Conservation (phyloP, 1,140 invertebrate genomes). For the Drosophila tropicalis region DNA sequence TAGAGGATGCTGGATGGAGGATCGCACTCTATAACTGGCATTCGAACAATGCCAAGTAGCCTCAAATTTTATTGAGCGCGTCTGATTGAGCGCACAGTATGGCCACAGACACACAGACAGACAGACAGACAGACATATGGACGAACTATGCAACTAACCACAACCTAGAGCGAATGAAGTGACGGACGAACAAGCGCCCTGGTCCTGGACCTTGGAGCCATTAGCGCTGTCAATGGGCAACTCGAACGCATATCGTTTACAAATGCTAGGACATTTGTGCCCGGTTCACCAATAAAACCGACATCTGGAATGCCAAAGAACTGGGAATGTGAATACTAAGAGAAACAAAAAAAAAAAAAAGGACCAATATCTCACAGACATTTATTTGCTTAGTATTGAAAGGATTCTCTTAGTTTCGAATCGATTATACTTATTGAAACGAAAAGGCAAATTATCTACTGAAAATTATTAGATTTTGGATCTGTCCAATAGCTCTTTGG, state of each 20-base stretch:
- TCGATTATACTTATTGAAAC: too few relatives aligned
- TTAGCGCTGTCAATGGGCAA: constrained; percentile 16
- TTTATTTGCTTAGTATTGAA: neutral
- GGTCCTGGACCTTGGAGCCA: neutral
- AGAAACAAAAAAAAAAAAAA: too few relatives aligned
- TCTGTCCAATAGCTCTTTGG: too few relatives aligned
- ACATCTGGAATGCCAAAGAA: constrained; percentile 1
- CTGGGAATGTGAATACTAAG: neutral
- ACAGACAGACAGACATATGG: constrained; percentile 1
- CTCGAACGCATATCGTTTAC: constrained; percentile 16
- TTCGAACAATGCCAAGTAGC: constrained; percentile 71
- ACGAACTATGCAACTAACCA: too few relatives aligned
- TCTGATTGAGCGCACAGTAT: constrained; percentile 59
- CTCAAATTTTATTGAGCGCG: constrained; percentile 70
- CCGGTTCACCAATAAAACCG: constrained; percentile 11
- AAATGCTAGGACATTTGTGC: constrained; percentile 14
- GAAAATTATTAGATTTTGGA: too few relatives aligned
- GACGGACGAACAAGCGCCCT: neutral
- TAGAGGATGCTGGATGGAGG: constrained; percentile 1
- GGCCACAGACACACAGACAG: constrained; percentile 4
- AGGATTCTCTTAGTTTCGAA: neutral
- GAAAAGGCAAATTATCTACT: too few relatives aligned
- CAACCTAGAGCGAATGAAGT: too few relatives aligned
- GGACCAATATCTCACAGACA: too few relatives aligned
- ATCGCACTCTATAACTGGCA: constrained; percentile 32